Evolutionary conservation across 2,797 vertebrate species (phyloP), one percentile per base, ranked within the genome.

Genomic region (Pseudochirops corinnae): DNA sequence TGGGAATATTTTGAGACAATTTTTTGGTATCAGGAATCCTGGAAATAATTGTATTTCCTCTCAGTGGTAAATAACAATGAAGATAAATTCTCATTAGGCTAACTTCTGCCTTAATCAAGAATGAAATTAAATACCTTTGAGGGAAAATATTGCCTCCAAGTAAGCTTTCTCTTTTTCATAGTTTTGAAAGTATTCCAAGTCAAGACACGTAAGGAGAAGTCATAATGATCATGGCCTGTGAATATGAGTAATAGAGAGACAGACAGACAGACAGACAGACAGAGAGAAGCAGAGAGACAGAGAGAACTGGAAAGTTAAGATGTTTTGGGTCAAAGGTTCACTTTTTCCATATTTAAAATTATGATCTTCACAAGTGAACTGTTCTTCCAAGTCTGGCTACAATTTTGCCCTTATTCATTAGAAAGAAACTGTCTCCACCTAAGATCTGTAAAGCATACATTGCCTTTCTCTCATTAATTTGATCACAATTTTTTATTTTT

Each of bases 311-410:
- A 16, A 67, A 67, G 33, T 21, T 39, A 67, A 91, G 94, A 90
- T 50, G 31, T 92, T 91, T 91, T 46, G 28, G 93, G 92, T n/a
- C 16, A 90, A 28, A 29, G 24, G 39, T 96, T 94, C 11, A 11
- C 2, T 10, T 91, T 91, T 92, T 95, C 29, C 39, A 18, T 92
- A 82, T 93, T 50, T 93, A 10, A 91, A 94, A 96, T 87, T 26
- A 39, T 55, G 33, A 93, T 92, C 16, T 97, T 94, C 93, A 58
- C 55, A 28, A 90, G 91, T 90, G 67, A 94, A 56, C 14, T 46
- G 6, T 60, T 90, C 55, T 93, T 82, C n/a, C 67, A 58, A 28
- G 90, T 93, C 31, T 91, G 92, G 31, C 26, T 94, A 91, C 58
- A 58, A 7, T 5, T 93, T 95, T 56, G 46, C 31, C 62, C 94